Conservation (phyloP, 2,797 vertebrate genomes). For the Cirrhinus mrigala region DNA sequence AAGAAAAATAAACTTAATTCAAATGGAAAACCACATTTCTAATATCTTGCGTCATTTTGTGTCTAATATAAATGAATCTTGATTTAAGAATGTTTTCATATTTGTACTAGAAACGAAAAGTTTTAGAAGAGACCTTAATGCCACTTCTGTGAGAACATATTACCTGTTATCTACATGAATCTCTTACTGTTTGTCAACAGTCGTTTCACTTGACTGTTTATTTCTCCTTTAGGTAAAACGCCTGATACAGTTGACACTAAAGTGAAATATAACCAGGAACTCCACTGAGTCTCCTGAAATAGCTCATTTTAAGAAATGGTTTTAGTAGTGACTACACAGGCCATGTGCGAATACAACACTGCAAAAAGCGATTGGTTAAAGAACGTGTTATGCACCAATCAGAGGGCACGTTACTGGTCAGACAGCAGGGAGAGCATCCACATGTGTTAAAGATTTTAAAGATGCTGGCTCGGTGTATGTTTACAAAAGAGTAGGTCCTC, state of each 20-base stretch:
- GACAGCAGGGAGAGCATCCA: not conserved
- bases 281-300: not conserved
- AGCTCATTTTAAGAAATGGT: slow-evolving; percentile 15
- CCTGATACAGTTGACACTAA: not conserved
- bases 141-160: not conserved
- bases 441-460: slow-evolving; percentile 49
- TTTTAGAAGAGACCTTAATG: not conserved
- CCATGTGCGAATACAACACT: not conserved
- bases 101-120: not conserved
- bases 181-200: slow-evolving; percentile 1
- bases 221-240: slow-evolving; percentile 3
- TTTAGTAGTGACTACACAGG: not conserved
- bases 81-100: not conserved
- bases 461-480: slow-evolving; percentile 42
- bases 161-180: not conserved
- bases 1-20: not conserved
- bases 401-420: not conserved
- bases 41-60: not conserved
- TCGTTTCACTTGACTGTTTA: not conserved
- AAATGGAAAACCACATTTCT: not conserved
- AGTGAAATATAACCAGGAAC: slow-evolving; percentile 15
- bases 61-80: not conserved
- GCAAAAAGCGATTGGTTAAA: not conserved
- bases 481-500: slow-evolving; percentile 43
- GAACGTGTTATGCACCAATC: slow-evolving; percentile 4